phyloP scores from a whole-genome alignment of 2,113 vertebrate genomes.

The Neomonachus schauinslandi region DNA sequence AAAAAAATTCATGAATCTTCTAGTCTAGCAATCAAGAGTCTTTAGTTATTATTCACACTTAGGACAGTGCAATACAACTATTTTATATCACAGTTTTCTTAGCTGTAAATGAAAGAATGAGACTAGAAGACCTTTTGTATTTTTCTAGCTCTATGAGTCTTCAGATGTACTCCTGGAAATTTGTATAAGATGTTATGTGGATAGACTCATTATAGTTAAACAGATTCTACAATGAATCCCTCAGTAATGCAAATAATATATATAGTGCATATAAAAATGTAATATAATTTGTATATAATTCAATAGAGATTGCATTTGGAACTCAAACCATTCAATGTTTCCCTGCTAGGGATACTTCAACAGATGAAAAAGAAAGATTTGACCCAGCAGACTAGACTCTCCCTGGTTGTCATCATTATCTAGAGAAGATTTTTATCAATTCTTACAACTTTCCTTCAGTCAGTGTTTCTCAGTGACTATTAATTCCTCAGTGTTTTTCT shows the following conservation, averaged over 20 bases:
- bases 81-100: background rate
- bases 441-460: background rate
- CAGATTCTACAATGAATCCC: background rate
- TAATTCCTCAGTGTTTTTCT: background rate
- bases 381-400: background rate
- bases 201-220: background rate
- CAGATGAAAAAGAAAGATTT: background rate
- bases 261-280: background rate
- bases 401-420: background rate
- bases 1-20: background rate
- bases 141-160: background rate
- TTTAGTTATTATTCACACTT: background rate
- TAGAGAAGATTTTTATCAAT: background rate
- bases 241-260: background rate
- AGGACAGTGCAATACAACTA: background rate
- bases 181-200: background rate
- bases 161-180: background rate
- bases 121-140: background rate
- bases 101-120: background rate
- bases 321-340: slow-evolving; percentile 21
- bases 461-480: background rate
- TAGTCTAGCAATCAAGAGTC: background rate
- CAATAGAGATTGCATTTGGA: background rate
- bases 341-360: background rate
- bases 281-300: slow-evolving; percentile 10